Percentiles rank a stretch among this genome's conserved stretches.
Evolutionary conservation across 2,113 vertebrate species (phyloP).

Genomic region (Melanerpes aurifrons): DNA sequence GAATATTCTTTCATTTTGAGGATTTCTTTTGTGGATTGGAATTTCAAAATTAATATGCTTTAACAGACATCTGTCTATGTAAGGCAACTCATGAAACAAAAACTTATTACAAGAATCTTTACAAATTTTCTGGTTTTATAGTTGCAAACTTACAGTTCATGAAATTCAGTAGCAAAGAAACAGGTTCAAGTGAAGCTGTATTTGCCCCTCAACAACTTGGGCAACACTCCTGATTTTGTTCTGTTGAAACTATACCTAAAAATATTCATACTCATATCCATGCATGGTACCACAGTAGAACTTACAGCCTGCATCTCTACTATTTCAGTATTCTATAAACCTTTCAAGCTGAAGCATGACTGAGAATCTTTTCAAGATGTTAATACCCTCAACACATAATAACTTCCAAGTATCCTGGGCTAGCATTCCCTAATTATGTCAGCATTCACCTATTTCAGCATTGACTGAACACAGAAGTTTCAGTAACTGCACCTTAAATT

Average conservation of each 20-base stretch:
- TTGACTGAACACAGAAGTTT: background rate
- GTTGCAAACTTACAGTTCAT: background rate
- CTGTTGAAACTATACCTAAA: background rate
- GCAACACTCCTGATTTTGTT: background rate
- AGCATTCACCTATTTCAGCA: background rate
- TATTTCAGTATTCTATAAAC: background rate
- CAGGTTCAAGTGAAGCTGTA: background rate
- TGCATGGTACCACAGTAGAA: rapidly evolving
- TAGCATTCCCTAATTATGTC: background rate
- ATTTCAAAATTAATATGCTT: background rate
- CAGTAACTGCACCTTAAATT: background rate
- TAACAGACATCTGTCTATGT: background rate
- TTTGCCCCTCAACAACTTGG: background rate
- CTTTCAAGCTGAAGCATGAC: background rate
- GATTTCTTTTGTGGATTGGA: background rate
- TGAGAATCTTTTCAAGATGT: background rate
- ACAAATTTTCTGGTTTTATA: background rate
- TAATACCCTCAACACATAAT: background rate
- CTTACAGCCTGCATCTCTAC: background rate
- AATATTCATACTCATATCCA: background rate
- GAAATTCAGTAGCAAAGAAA: background rate
- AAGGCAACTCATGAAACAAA: background rate
- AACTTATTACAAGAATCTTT: background rate
- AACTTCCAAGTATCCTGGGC: background rate
- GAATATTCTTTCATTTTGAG: background rate